These are phyloP conservation scores for Upupa epops DNA, from an alignment of 2,113 vertebrate species.

Conservation along the genomic window DNA sequence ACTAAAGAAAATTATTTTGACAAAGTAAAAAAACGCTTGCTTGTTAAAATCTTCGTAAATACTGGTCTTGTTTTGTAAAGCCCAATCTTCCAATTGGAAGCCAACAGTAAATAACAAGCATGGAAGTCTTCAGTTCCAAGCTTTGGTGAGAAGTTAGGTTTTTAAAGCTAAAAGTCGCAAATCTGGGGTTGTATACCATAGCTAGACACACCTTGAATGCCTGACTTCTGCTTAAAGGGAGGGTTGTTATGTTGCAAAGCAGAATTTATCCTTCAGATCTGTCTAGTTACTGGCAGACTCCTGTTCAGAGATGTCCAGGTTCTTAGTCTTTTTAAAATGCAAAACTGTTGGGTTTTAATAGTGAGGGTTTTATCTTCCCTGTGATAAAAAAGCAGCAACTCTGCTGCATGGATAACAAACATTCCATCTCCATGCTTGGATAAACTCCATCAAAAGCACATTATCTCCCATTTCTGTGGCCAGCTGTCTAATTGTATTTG, in stretches of 20 bases:
- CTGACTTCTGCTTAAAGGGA: not conserved
- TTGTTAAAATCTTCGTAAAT: not conserved
- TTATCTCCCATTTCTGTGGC: constrained; percentile 86
- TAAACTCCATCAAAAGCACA: constrained; percentile 98
- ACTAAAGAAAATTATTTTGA: not conserved
- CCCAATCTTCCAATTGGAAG: not conserved
- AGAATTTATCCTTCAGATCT: not conserved
- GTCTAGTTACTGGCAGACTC: not conserved
- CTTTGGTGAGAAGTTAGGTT: not conserved
- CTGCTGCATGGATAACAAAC: constrained; percentile 80
- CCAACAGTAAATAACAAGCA: not conserved
- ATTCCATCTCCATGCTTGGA: constrained; percentile 91
- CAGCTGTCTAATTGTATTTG: constrained; percentile 95
- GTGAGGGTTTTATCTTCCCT: constrained; percentile 51
- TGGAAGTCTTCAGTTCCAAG: not conserved
- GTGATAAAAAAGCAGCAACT: constrained; percentile 50
- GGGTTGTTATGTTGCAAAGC: accelerated
- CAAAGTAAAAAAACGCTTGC: not conserved
- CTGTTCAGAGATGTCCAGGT: not conserved
- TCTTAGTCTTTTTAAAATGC: constrained; percentile 3
- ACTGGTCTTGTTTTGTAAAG: not conserved
- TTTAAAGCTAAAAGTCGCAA: not conserved
- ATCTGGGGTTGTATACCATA: not conserved
- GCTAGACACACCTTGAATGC: not conserved
- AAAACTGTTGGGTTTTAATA: constrained; percentile 48